phyloP scores from a whole-genome alignment of 2,113 vertebrate species.

The Neolamprologus sp. region DNA sequence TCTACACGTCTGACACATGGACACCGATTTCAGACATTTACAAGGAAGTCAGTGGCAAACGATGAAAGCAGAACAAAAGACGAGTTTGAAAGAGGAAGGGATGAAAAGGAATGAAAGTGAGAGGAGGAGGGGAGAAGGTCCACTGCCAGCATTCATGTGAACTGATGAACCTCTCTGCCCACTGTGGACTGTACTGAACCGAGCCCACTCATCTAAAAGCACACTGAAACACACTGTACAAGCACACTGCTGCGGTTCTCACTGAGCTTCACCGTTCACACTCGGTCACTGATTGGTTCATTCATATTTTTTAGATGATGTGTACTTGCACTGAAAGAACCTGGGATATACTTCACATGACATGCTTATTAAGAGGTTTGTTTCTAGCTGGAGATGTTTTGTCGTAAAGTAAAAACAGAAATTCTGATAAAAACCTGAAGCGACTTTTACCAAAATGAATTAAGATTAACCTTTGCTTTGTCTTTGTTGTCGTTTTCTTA shows the following conservation, averaged over 20 bases:
- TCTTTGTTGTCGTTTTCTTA: neutral
- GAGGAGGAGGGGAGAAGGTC: constrained; percentile 34
- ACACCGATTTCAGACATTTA: neutral
- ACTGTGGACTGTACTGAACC: constrained; percentile 20
- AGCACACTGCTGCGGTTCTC: neutral
- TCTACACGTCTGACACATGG: neutral
- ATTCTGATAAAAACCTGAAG: neutral
- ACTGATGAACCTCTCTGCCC: constrained; percentile 49
- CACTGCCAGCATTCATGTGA: constrained; percentile 51
- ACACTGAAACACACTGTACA: constrained; percentile 25
- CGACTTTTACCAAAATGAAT: neutral
- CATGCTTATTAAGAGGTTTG: neutral
- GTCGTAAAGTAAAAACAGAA: neutral
- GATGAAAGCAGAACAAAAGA: constrained; percentile 36
- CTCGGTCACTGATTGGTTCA: neutral
- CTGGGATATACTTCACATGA: neutral
- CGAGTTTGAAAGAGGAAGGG: constrained; percentile 13
- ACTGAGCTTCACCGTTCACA: neutral
- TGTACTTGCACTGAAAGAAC: neutral
- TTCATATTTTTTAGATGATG: neutral
- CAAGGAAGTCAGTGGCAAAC: neutral
- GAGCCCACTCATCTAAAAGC: constrained; percentile 20
- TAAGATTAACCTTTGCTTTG: neutral
- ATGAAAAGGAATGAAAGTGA: constrained; percentile 51
- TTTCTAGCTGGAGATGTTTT: neutral